Conservation (phyloP, 2,888 invertebrate genomes). For the Zonitis immaculata region DNA sequence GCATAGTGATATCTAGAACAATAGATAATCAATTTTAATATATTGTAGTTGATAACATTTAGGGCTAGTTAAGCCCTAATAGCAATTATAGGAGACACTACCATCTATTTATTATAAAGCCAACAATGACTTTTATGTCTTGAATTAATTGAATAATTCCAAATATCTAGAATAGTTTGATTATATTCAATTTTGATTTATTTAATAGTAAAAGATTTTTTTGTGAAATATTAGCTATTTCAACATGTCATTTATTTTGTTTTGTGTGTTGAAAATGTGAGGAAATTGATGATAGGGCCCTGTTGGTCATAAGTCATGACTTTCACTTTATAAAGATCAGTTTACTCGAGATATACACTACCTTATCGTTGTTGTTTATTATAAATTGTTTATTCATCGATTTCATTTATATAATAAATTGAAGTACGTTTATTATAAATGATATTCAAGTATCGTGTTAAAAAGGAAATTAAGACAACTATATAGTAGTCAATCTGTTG, state of each 20-base stretch:
- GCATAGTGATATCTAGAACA: slow-evolving; percentile 74
- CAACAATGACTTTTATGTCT: slow-evolving; percentile 3
- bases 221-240: background rate
- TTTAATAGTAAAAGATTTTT: too few relatives aligned
- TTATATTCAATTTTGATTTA: too few relatives aligned
- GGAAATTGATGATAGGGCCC: background rate
- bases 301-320: background rate
- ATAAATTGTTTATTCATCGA: background rate
- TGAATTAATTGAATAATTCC: too few relatives aligned
- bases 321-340: background rate
- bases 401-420: too few relatives aligned
- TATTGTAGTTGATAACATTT: background rate
- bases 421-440: too few relatives aligned
- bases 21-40: slow-evolving; percentile 14
- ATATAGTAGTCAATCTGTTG: slow-evolving; percentile 37
- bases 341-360: background rate
- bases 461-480: slow-evolving; percentile 39
- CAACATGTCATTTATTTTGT: background rate
- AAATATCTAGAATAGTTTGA: too few relatives aligned
- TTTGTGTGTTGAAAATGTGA: background rate
- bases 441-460: slow-evolving; percentile 16
- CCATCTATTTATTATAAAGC: background rate
- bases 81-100: slow-evolving; percentile 10
- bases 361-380: background rate
- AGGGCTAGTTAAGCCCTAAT: slow-evolving; percentile 3